Evolutionary conservation across 2,888 invertebrate species (phyloP).

Genomic region (Seira sanloemensis): DNA sequence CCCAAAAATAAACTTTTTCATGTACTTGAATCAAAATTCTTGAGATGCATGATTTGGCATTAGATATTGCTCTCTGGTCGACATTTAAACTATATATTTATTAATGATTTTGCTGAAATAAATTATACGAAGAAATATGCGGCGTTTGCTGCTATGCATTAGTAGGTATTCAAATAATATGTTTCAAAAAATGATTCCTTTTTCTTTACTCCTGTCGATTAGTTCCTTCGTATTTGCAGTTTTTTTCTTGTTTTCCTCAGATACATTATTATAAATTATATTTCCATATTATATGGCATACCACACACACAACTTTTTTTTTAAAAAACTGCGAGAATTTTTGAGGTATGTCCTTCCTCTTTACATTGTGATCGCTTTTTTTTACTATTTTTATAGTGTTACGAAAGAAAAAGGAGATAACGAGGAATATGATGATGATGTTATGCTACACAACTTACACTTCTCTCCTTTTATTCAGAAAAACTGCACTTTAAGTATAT

Average conservation of each 20-base stretch:
- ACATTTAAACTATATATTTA: not conserved
- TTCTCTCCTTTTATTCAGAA: not conserved
- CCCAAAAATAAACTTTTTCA: no score
- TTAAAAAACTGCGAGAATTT: not conserved
- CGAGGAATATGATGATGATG: slow-evolving; percentile 21
- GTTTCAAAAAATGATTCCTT: not conserved
- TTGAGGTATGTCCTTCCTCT: not conserved
- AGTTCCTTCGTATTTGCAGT: not conserved
- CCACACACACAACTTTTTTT: not conserved
- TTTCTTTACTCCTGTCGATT: not conserved
- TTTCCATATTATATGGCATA: not conserved
- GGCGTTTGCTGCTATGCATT: not conserved
- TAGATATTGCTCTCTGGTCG: not conserved
- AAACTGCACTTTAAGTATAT: not conserved
- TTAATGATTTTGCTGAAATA: not conserved
- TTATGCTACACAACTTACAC: not conserved
- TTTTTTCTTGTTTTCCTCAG: slow-evolving; percentile 4
- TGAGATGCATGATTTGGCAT: not conserved
- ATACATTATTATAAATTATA: not conserved
- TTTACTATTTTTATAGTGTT: not conserved
- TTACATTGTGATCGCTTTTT: not conserved
- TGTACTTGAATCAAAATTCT: not conserved
- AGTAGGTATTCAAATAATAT: slow-evolving; percentile 4
- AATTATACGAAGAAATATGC: not conserved
- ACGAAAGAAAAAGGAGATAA: not conserved